Evolutionary conservation across 2,113 vertebrate genomes (phyloP).

Genomic region (Apeltes quadracus): DNA sequence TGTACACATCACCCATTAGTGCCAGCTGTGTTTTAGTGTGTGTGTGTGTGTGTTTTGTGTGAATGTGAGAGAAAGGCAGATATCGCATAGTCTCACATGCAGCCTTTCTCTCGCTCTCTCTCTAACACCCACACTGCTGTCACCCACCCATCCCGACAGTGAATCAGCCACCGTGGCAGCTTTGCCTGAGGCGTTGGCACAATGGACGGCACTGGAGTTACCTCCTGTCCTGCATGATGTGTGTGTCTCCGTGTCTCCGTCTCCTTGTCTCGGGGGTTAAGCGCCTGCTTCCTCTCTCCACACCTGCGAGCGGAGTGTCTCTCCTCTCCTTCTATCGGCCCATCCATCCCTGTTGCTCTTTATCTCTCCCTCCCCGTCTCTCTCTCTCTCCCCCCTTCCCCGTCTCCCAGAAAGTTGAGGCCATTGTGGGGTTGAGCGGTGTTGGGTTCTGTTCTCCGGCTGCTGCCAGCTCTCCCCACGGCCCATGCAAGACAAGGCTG

Average conservation of each 20-base stretch:
- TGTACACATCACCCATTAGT: conserved; percentile 67
- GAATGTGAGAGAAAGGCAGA: conserved; percentile 60
- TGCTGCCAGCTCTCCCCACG: conserved; percentile 84
- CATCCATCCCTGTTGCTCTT: conserved; percentile 62
- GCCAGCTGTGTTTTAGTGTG: conserved; percentile 75
- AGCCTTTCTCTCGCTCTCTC: conserved; percentile 56
- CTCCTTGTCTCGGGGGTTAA: conserved; percentile 77
- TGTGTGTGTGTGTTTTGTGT: conserved; percentile 63
- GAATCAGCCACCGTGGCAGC: conserved; percentile 75
- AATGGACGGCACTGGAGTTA: conserved; percentile 82
- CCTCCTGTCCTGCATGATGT: conserved; percentile 81
- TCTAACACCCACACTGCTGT: conserved; percentile 74
- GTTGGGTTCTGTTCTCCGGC: conserved; percentile 87
- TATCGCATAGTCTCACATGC: conserved; percentile 64
- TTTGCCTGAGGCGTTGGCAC: conserved; percentile 78
- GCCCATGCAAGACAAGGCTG: conserved; percentile 91
- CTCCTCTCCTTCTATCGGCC: conserved; percentile 63
- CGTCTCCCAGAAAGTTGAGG: conserved; percentile 82
- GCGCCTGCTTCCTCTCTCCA: conserved; percentile 84
- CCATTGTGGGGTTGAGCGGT: conserved; percentile 85
- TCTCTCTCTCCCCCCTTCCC: conserved; percentile 41
- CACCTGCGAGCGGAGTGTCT: conserved; percentile 89
- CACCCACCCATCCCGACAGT: conserved; percentile 67
- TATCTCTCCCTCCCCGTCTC: conserved; percentile 52
- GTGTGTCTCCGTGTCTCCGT: conserved; percentile 46